phyloP scores from a whole-genome alignment of 2,888 invertebrate genomes.

The Linnaemya tessellans region DNA sequence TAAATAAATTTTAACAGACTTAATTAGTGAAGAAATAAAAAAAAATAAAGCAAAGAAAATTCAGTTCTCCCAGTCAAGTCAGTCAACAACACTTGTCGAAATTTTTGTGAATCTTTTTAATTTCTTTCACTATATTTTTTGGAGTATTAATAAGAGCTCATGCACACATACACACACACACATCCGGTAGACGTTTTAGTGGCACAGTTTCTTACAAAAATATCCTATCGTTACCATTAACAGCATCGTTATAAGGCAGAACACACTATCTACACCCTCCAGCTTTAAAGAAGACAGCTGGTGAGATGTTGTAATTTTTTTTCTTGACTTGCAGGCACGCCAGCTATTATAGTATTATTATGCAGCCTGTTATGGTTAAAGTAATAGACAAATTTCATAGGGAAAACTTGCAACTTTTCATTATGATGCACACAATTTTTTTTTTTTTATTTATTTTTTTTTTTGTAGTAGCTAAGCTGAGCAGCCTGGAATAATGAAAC shows the following conservation, averaged over 20 bases:
- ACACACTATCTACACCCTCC: neutral
- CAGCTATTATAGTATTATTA: slow-evolving; percentile 1
- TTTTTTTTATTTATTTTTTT: neutral
- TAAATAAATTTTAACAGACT: slow-evolving; percentile 54
- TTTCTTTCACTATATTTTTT: slow-evolving; percentile 4
- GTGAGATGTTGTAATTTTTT: neutral
- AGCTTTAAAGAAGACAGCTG: neutral
- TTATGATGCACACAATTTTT: slow-evolving; percentile 47
- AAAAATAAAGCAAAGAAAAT: neutral
- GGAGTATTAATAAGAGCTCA: neutral
- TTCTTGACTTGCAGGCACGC: neutral
- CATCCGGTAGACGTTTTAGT: neutral
- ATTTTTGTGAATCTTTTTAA: slow-evolving; percentile 14
- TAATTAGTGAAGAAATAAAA: slow-evolving; percentile 34
- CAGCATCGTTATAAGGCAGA: slow-evolving; percentile 38
- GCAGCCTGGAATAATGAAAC: neutral
- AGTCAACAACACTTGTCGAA: slow-evolving; percentile 20
- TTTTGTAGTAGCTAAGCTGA: slow-evolving; percentile 17
- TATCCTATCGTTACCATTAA: slow-evolving; percentile 32
- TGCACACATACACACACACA: neutral
- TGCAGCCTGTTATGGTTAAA: slow-evolving; percentile 2
- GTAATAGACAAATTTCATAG: slow-evolving; percentile 37
- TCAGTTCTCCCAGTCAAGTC: neutral
- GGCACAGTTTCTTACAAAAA: neutral
- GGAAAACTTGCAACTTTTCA: slow-evolving; percentile 53